Evolutionary conservation across 2,888 invertebrate species (phyloP).

Genomic region (Pediacus dermestoides): DNA sequence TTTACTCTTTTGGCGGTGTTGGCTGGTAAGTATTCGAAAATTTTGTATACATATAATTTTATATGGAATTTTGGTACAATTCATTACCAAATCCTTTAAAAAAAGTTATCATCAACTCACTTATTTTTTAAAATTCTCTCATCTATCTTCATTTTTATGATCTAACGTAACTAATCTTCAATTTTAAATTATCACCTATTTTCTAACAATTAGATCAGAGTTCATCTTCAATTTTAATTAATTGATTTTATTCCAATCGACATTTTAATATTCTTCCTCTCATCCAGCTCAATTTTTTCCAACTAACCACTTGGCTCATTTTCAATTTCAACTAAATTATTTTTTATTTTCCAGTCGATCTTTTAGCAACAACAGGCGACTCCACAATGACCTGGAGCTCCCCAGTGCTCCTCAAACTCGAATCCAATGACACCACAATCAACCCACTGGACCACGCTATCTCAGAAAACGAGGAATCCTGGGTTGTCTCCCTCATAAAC

Average conservation of each 20-base stretch:
- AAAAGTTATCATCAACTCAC: no score
- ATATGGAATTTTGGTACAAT: no score
- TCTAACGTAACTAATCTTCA: no score
- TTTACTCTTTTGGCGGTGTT: conserved; percentile 12
- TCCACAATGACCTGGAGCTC: conserved; percentile 37
- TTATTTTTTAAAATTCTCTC: no score
- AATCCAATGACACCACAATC: conserved; percentile 29
- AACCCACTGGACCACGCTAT: conserved; percentile 45
- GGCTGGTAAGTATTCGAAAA: conserved; percentile 12
- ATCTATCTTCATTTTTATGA: no score
- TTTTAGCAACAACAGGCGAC: conserved; percentile 36
- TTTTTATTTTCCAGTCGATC: conserved; percentile 29
- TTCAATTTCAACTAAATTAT: neutral
- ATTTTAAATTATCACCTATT: no score
- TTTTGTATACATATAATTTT: no score
- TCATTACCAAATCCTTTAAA: no score
- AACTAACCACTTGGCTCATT: neutral
- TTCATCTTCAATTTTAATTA: neutral
- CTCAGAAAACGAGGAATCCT: conserved; percentile 47
- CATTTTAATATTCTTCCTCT: no score
- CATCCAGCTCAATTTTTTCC: no score
- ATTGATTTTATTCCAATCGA: neutral
- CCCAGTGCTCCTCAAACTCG: conserved; percentile 34
- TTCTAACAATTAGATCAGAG: no score
- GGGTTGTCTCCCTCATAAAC: conserved; percentile 53